These are phyloP conservation scores for Varanus salvator DNA, from an alignment of 2,113 vertebrate genomes.

Conservation along the genomic window DNA sequence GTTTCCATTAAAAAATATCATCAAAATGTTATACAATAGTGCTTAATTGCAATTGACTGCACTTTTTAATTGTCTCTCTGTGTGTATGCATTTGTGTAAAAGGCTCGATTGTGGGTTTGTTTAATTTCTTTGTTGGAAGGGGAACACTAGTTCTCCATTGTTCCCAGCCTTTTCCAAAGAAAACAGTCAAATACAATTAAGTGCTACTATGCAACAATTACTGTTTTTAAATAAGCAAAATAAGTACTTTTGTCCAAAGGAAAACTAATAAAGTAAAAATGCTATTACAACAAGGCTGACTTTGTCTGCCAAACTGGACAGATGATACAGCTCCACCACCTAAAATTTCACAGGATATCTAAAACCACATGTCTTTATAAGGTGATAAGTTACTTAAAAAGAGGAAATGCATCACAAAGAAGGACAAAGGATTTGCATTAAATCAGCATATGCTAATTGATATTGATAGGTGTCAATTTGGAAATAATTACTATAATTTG, in stretches of 20 bases:
- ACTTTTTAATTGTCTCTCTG: background rate
- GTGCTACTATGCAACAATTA: background rate
- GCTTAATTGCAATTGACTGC: background rate
- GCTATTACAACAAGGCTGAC: background rate
- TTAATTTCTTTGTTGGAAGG: background rate
- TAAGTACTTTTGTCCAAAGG: background rate
- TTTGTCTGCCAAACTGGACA: too few species aligned
- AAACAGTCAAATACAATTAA: slow-evolving; percentile 1
- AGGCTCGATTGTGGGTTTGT: background rate
- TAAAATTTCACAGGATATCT: background rate
- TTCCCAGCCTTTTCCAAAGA: background rate
- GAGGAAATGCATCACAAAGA: background rate
- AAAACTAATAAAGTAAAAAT: background rate
- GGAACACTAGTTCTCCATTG: background rate
- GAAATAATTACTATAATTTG: background rate
- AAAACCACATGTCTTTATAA: background rate
- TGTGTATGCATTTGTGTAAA: background rate
- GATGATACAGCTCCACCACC: background rate
- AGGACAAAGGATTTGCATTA: background rate
- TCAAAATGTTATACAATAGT: background rate
- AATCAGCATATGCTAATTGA: background rate
- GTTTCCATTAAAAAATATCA: background rate
- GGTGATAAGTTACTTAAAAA: background rate
- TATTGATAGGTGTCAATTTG: background rate
- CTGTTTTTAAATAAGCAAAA: background rate